phyloP scores from a whole-genome alignment of 2,888 invertebrate species.

The Chalcosyrphus nemorum region DNA sequence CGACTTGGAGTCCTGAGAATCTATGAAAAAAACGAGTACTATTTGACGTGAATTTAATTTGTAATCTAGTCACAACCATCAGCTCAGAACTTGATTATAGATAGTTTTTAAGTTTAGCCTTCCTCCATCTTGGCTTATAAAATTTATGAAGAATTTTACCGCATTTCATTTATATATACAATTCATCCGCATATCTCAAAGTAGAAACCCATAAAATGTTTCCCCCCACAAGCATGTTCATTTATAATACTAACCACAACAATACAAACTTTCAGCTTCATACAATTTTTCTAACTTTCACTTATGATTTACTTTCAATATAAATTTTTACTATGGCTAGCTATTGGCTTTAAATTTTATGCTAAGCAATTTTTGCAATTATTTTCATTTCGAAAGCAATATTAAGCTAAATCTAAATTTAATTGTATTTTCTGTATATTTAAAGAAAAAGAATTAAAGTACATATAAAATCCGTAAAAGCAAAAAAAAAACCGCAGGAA shows the following conservation, averaged over 20 bases:
- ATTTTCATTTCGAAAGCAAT: conserved; percentile 32
- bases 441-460: not conserved
- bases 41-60: too few relatives aligned
- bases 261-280: conserved; percentile 39
- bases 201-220: not conserved
- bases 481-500: conserved; percentile 54
- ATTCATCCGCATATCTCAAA: not conserved
- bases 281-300: conserved; percentile 12
- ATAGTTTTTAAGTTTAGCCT: too few relatives aligned
- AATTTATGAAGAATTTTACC: too few relatives aligned
- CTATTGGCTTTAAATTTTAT: conserved; percentile 57
- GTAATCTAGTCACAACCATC: too few relatives aligned
- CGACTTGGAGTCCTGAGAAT: too few relatives aligned
- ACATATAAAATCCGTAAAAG: conserved; percentile 4
- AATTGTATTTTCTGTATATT: conserved; percentile 17
- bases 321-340: conserved; percentile 72
- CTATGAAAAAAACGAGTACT: too few relatives aligned
- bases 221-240: not conserved
- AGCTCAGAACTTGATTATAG: too few relatives aligned
- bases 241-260: not conserved
- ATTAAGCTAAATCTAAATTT: conserved; percentile 2
- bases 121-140: too few relatives aligned
- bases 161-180: too few relatives aligned
- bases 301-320: conserved; percentile 25
- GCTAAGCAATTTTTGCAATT: conserved; percentile 57